Conservation (phyloP, 2,888 invertebrate species). For the Dromius quadrimaculatus region DNA sequence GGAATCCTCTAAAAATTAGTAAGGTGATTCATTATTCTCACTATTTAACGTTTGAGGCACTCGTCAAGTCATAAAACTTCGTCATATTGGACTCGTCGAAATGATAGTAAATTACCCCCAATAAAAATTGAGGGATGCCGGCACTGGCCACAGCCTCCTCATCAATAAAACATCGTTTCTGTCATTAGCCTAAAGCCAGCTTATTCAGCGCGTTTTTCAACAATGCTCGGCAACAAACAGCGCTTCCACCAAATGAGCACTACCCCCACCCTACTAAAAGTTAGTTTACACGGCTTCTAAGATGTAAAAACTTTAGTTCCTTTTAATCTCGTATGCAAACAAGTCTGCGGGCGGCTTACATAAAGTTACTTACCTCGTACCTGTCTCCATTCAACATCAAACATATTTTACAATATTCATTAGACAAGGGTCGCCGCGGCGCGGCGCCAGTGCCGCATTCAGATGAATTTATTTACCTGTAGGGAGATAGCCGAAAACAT, state of each 20-base stretch:
- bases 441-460: not conserved
- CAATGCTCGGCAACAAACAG: constrained; percentile 41
- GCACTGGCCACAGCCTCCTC: constrained; percentile 22
- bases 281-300: not conserved
- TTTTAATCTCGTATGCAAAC: constrained; percentile 64
- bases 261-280: not conserved
- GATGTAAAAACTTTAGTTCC: constrained; percentile 59
- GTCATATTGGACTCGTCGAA: too few species aligned
- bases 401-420: constrained; percentile 57
- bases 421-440: constrained; percentile 37
- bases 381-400: constrained; percentile 56
- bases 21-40: too few species aligned
- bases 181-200: constrained; percentile 45
- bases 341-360: constrained; percentile 55
- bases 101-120: too few species aligned
- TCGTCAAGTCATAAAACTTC: too few species aligned
- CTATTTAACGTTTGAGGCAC: too few species aligned
- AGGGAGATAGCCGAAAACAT: too few species aligned
- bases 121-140: too few species aligned
- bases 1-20: too few species aligned
- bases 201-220: constrained; percentile 40
- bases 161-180: constrained; percentile 51
- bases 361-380: constrained; percentile 51
- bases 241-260: not conserved
- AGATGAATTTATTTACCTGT: not conserved